Evolutionary conservation across 2,113 vertebrate species (phyloP), one percentile per base, ranked within the genome.

Genomic region (Recurvirostra avosetta): DNA sequence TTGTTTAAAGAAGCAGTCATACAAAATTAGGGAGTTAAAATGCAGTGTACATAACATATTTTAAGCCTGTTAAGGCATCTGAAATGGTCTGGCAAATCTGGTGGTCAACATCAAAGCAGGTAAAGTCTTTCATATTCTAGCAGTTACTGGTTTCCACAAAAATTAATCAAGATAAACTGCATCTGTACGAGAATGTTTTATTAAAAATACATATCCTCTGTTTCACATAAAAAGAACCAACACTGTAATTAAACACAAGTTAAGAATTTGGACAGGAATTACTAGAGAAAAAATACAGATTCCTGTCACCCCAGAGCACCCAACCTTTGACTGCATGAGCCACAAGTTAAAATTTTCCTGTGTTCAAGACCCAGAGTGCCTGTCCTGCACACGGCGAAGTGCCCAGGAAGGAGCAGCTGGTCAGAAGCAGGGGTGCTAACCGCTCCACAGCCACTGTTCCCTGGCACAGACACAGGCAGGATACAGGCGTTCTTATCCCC

Each of bases 131-230:
- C 8, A 50, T 59, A 73, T 50, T 66, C 23, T 66, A 88, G 29
- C 22, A 79, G n/a, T 29, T 78, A 74, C 36, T 52, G 32, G 62
- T 92, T 83, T 49, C 80, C 68, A 90, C 41, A 92, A 92, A 92
- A 91, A 91, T 41, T 7, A 65, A 62, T 59, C 38, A 66, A 90
- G 92, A 91, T 52, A 66, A 95, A 61, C 36, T 12, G 25, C 32
- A 93, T 38, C 32, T 72, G 40, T 76, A 90, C 43, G 89, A 95
- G 77, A 94, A 21, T 40, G 45, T 91, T 97, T 97, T 96, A 97
- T 97, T 97, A 96, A 97, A 97, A 97, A 97, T 97, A 97, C 93
- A 3, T 88, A 79, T 77, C 72, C 92, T 95, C n/a, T 85, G 65
- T 93, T 92, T 95, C 65, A 97, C 97, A 96, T 88, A 97, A 84